These are phyloP conservation scores for Sycophila texana DNA, from an alignment of 2,888 invertebrate species.

Conservation along the genomic window DNA sequence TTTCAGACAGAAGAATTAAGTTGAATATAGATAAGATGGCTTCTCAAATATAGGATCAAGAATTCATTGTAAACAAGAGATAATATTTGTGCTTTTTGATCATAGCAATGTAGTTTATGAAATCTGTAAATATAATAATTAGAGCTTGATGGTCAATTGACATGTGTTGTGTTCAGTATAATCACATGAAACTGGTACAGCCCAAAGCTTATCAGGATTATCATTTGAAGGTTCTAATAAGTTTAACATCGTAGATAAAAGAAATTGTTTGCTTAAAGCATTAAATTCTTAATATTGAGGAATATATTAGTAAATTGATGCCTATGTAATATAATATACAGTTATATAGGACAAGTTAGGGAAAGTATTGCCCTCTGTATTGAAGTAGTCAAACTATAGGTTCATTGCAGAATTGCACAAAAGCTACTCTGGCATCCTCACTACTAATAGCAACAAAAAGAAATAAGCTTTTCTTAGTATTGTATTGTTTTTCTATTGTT, in stretches of 20 bases:
- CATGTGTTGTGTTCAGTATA: no score
- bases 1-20: slow-evolving; percentile 26
- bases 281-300: slow-evolving; percentile 8
- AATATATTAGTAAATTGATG: slow-evolving; percentile 44
- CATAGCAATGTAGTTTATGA: neutral
- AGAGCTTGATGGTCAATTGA: no score
- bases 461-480: slow-evolving; percentile 23
- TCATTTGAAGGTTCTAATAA: neutral
- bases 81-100: neutral
- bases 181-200: no score
- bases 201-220: no score
- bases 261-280: neutral
- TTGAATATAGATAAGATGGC: slow-evolving; percentile 14
- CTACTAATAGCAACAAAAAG: slow-evolving; percentile 25
- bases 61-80: neutral
- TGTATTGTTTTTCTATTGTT: slow-evolving; percentile 19
- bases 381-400: slow-evolving; percentile 55
- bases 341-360: slow-evolving; percentile 33
- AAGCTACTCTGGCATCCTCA: slow-evolving; percentile 45
- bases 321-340: slow-evolving; percentile 36
- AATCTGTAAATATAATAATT: neutral
- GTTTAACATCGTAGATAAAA: neutral
- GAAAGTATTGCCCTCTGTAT: slow-evolving; percentile 57
- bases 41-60: slow-evolving; percentile 8
- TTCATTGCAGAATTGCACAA: slow-evolving; percentile 48